phyloP scores from a whole-genome alignment of 2,113 vertebrate species.

The Muscicapa adusta region DNA sequence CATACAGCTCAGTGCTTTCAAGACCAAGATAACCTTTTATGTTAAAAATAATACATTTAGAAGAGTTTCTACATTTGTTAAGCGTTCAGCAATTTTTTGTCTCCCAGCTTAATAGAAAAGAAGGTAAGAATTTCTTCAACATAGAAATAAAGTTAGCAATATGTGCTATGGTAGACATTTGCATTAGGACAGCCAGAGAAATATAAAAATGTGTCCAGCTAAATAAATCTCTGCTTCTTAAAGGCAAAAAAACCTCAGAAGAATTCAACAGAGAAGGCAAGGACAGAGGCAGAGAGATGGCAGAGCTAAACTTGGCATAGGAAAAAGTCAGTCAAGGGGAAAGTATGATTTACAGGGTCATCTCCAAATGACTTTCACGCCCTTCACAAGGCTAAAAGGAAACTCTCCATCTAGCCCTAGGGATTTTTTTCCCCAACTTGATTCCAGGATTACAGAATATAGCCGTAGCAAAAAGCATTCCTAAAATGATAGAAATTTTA shows the following conservation, averaged over 20 bases:
- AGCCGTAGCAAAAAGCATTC: not conserved
- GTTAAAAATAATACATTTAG: not conserved
- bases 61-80: not conserved
- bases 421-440: not conserved
- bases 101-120: not conserved
- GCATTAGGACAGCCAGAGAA: not conserved
- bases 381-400: not conserved
- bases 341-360: not conserved
- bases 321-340: not conserved
- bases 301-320: not conserved
- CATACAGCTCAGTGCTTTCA: not conserved
- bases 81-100: not conserved
- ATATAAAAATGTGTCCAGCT: not conserved
- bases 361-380: not conserved
- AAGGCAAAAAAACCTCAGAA: not conserved
- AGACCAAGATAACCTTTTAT: not conserved
- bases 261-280: not conserved
- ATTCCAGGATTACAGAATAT: not conserved
- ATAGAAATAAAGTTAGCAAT: not conserved
- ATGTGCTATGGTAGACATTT: not conserved
- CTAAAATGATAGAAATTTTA: not conserved
- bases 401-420: not conserved
- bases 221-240: not conserved
- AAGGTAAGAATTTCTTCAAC: not conserved
- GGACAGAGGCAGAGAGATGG: not conserved